Conservation (phyloP, 2,888 invertebrate genomes). For the Aporophyla nigra region DNA sequence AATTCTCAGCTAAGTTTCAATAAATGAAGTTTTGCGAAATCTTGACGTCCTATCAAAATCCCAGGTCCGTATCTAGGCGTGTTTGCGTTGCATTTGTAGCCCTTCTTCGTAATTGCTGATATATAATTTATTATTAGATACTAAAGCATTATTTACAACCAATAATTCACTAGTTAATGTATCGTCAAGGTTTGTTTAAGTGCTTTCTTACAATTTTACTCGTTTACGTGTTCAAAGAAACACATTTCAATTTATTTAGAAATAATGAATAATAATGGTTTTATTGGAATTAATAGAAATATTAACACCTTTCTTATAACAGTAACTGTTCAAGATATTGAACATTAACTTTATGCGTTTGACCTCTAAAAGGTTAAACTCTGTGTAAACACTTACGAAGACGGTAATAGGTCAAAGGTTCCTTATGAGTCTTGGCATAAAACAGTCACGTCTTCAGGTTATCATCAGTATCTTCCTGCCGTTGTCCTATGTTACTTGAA, state of each 20-base stretch:
- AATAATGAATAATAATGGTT: conserved; percentile 13
- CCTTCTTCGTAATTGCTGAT: conserved; percentile 11
- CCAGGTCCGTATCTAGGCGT: conserved; percentile 6
- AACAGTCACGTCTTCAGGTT: neutral
- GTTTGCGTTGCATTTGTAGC: neutral
- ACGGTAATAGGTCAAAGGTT: neutral
- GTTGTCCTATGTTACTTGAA: no score
- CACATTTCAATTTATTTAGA: conserved; percentile 19
- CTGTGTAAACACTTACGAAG: conserved; percentile 1
- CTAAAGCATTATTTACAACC: conserved; percentile 15
- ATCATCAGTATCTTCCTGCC: neutral
- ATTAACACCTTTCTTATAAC: neutral
- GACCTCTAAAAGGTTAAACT: conserved; percentile 44
- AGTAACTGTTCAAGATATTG: conserved; percentile 1
- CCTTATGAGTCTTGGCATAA: neutral
- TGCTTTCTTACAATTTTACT: conserved; percentile 3
- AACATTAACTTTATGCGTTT: neutral
- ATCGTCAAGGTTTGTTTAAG: conserved; percentile 6
- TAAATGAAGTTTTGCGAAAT: neutral
- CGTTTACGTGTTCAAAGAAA: conserved; percentile 19
- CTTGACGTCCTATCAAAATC: neutral
- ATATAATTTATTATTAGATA: conserved; percentile 19
- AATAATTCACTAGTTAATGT: conserved; percentile 16
- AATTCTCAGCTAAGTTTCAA: no score
- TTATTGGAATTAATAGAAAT: conserved; percentile 21